Percentiles rank a stretch among this genome's conserved stretches.
phyloP scores from a whole-genome alignment of 2,113 vertebrate species.

The Colistium nudipinnis region DNA sequence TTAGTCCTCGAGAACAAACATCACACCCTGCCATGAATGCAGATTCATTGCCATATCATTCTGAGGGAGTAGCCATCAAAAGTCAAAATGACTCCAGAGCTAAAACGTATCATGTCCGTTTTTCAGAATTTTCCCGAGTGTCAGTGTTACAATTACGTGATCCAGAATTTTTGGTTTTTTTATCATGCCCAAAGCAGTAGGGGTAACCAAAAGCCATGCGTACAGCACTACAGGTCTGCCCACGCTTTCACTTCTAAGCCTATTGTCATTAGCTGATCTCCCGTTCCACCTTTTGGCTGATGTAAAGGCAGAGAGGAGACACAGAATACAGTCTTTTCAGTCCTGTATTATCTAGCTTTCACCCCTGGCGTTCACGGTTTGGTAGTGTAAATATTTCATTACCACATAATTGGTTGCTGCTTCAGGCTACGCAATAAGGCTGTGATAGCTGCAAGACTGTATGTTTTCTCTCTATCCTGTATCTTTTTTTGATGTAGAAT shows the following conservation, averaged over 20 bases:
- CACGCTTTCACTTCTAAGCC: constrained; percentile 33
- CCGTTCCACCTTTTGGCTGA: constrained; percentile 56
- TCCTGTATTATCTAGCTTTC: constrained; percentile 78
- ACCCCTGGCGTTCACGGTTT: constrained; percentile 81
- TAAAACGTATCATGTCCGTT: constrained; percentile 22
- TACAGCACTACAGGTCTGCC: constrained; percentile 32
- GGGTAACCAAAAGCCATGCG: constrained; percentile 29
- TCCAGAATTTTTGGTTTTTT: constrained; percentile 6
- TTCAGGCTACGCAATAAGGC: constrained; percentile 81
- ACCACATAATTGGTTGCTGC: constrained; percentile 84
- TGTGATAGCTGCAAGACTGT: constrained; percentile 68
- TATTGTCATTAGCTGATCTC: constrained; percentile 56
- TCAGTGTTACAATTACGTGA: background rate
- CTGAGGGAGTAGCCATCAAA: constrained; percentile 47
- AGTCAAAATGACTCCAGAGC: constrained; percentile 35
- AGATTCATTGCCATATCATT: constrained; percentile 54
- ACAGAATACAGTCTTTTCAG: constrained; percentile 69
- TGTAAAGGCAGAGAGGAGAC: constrained; percentile 55
- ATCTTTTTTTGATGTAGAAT: constrained; percentile 77
- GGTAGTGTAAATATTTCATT: constrained; percentile 85
- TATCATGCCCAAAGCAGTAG: constrained; percentile 14
- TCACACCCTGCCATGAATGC: constrained; percentile 61
- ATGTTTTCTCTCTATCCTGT: constrained; percentile 69
- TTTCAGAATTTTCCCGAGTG: constrained; percentile 3
- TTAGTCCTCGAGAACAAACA: constrained; percentile 82